Evolutionary conservation across 2,113 vertebrate species (phyloP).

Genomic region (Paratilapia polleni): DNA sequence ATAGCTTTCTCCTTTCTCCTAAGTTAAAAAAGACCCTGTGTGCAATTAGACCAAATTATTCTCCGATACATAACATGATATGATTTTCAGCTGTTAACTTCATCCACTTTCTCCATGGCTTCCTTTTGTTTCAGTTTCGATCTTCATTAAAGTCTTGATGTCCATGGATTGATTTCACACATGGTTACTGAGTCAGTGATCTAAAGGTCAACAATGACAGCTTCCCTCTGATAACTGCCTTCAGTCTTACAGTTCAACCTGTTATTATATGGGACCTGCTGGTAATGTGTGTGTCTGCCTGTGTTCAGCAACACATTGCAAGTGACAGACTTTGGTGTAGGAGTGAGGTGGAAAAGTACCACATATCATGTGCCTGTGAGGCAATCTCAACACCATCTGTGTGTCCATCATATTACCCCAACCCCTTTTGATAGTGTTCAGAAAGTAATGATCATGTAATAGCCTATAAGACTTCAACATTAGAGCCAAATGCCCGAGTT

Average conservation of each 20-base stretch:
- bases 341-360: constrained; percentile 69
- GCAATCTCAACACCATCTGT: constrained; percentile 70
- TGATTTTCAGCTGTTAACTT: not conserved
- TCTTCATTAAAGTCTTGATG: not conserved
- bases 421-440: constrained; percentile 14
- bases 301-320: constrained; percentile 24
- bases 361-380: constrained; percentile 67
- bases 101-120: not conserved
- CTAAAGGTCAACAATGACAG: constrained; percentile 26
- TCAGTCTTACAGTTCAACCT: constrained; percentile 39
- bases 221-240: constrained; percentile 25
- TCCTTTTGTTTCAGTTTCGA: constrained; percentile 11
- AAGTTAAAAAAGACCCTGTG: not conserved
- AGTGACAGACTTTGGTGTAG: constrained; percentile 69
- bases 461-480: not conserved
- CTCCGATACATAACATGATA: not conserved
- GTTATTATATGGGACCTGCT: constrained; percentile 43
- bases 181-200: constrained; percentile 25
- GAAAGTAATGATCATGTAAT: constrained; percentile 10
- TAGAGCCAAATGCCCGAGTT: not conserved
- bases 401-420: constrained; percentile 35
- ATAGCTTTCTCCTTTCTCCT: too few relatives aligned
- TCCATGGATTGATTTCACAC: constrained; percentile 37
- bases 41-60: not conserved
- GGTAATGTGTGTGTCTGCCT: constrained; percentile 13